Evolutionary conservation across 2,797 vertebrate genomes (phyloP).

Genomic region (Cyprinodon diabolis): DNA sequence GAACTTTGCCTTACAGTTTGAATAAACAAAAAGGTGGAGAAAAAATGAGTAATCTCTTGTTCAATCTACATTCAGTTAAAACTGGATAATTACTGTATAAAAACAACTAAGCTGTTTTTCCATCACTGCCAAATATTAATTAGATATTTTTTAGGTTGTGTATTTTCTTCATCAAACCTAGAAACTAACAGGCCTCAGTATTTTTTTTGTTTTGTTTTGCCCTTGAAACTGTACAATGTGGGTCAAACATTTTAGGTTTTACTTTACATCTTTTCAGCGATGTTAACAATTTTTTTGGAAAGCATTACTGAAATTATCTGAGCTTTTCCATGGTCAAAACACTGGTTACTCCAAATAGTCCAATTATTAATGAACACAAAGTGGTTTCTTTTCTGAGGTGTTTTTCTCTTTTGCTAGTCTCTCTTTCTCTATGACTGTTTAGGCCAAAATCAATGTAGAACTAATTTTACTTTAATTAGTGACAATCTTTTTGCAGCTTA

Average conservation of each 20-base stretch:
- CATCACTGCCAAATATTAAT: background rate
- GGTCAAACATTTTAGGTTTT: background rate
- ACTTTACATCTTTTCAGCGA: background rate
- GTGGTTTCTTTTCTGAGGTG: too few relatives aligned
- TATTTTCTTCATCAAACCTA: background rate
- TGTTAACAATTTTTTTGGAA: background rate
- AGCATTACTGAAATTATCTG: too few relatives aligned
- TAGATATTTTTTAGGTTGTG: background rate
- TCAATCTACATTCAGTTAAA: background rate
- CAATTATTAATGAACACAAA: too few relatives aligned
- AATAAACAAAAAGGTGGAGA: conserved; percentile 41
- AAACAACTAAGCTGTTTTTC: too few relatives aligned
- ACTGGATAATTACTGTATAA: background rate
- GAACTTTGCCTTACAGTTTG: conserved; percentile 48
- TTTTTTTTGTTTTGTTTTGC: background rate
- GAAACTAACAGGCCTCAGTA: background rate
- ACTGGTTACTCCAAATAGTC: too few relatives aligned
- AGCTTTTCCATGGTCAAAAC: too few relatives aligned
- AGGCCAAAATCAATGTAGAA: too few relatives aligned
- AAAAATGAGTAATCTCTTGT: conserved; percentile 27
- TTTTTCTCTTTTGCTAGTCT: too few relatives aligned
- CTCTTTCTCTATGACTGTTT: too few relatives aligned
- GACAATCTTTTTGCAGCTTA: too few relatives aligned
- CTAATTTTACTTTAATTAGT: too few relatives aligned
- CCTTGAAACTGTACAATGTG: background rate